Conservation (phyloP, 1,140 invertebrate genomes). For the Drosophila mojavensis region DNA sequence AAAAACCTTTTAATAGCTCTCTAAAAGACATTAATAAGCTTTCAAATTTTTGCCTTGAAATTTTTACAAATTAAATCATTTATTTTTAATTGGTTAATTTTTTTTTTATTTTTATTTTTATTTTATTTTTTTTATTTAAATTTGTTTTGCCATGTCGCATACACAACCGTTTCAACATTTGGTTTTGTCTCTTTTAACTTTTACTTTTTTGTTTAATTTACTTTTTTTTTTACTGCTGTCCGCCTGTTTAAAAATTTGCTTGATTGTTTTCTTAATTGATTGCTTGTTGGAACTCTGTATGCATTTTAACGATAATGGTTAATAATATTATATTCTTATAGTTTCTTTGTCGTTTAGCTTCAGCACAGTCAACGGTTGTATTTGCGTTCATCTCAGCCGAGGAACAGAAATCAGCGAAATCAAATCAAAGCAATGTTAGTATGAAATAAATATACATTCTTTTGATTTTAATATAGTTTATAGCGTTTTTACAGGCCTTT, state of each 20-base stretch:
- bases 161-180: constrained; percentile 60
- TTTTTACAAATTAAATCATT: constrained; percentile 4
- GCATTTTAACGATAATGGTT: constrained; percentile 52
- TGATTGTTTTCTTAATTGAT: constrained; percentile 78
- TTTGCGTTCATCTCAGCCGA: constrained; percentile 25
- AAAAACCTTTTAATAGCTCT: constrained; percentile 9
- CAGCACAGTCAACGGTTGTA: constrained; percentile 48
- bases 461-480: constrained; percentile 17
- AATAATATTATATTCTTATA: constrained; percentile 12
- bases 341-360: constrained; percentile 10
- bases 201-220: constrained; percentile 14
- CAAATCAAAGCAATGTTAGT: not conserved
- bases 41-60: constrained; percentile 19
- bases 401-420: constrained; percentile 13
- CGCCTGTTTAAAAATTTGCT: constrained; percentile 47
- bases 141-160: constrained; percentile 28
- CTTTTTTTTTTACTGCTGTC: not conserved
- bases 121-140: not conserved
- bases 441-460: constrained; percentile 11
- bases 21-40: constrained; percentile 23
- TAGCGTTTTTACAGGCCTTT: constrained; percentile 65
- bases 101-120: too few relatives aligned
- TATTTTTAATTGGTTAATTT: constrained; percentile 14
- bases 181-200: constrained; percentile 41
- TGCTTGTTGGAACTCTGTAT: constrained; percentile 64